A percentile compares a stretch with the other conserved stretches of the same genome.
Conservation (phyloP, 2,797 vertebrate species). For the Coreius guichenoti region DNA sequence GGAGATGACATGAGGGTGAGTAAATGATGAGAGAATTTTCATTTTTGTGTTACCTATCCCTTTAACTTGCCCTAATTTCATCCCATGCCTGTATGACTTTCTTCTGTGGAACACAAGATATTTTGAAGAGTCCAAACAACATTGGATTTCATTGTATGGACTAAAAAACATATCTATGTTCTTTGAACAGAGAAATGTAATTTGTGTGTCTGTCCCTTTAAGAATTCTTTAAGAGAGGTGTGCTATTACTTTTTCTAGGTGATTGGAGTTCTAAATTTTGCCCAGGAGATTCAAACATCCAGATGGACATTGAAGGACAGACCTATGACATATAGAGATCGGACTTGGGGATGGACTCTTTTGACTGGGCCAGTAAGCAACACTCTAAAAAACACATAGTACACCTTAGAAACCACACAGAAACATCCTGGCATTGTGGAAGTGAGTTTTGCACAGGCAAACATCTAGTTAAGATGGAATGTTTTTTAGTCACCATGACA, state of each 20-base stretch:
- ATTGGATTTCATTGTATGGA: background rate
- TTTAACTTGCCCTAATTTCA: too few species aligned
- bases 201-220: background rate
- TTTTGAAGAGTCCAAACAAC: background rate
- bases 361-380: background rate
- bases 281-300: background rate
- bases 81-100: background rate
- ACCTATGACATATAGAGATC: background rate
- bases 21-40: too few species aligned
- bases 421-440: background rate
- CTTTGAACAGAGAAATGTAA: background rate
- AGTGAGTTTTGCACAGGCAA: background rate
- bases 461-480: background rate
- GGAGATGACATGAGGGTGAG: too few species aligned
- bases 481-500: background rate
- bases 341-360: background rate
- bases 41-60: too few species aligned
- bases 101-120: background rate
- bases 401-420: background rate
- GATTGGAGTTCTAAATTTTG: background rate
- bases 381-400: background rate
- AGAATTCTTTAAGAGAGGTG: background rate
- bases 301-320: background rate
- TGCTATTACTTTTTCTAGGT: too few species aligned
- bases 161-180: background rate